Percentiles rank a stretch among this genome's conserved stretches.
Conservation (phyloP, 1,140 invertebrate genomes). For the Eumeta japonica region DNA sequence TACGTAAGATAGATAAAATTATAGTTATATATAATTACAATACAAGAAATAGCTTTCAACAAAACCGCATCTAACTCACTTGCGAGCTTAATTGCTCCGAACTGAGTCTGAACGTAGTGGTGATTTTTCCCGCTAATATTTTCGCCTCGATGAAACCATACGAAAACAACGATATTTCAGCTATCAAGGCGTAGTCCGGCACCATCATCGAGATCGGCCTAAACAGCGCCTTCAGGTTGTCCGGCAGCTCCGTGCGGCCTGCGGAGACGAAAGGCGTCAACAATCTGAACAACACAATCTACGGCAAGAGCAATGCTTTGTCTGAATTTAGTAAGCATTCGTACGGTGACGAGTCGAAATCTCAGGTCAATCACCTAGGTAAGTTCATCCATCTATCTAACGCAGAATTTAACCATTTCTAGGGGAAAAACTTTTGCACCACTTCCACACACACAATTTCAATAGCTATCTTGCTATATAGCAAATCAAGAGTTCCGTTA, state of each 20-base stretch:
- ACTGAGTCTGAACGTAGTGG: slow-evolving; percentile 84
- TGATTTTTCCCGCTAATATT: slow-evolving; percentile 81
- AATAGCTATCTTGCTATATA: no score
- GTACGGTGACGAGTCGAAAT: no score
- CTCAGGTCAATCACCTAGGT: no score
- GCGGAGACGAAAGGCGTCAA: slow-evolving; percentile 2
- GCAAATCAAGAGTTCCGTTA: no score
- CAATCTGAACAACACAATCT: no score
- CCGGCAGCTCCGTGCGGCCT: slow-evolving; percentile 79
- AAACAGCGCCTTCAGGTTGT: slow-evolving; percentile 89
- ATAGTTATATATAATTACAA: no score
- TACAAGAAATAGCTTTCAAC: no score
- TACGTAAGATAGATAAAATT: not conserved
- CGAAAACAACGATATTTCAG: slow-evolving; percentile 87
- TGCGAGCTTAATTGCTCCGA: slow-evolving; percentile 85
- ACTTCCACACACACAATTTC: slow-evolving; percentile 1
- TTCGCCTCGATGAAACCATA: slow-evolving; percentile 83
- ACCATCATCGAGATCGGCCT: slow-evolving; percentile 95
- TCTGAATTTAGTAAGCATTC: no score
- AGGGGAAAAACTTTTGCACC: no score
- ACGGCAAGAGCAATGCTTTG: no score
- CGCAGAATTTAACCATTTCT: slow-evolving; percentile 2
- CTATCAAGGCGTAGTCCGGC: slow-evolving; percentile 89
- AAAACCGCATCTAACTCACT: no score
- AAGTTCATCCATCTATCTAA: slow-evolving; percentile 1